A percentile compares a stretch with the other conserved stretches of the same genome.
These are phyloP conservation scores for Galeruca laticollis DNA, from an alignment of 2,888 invertebrate genomes.

Conservation along the genomic window DNA sequence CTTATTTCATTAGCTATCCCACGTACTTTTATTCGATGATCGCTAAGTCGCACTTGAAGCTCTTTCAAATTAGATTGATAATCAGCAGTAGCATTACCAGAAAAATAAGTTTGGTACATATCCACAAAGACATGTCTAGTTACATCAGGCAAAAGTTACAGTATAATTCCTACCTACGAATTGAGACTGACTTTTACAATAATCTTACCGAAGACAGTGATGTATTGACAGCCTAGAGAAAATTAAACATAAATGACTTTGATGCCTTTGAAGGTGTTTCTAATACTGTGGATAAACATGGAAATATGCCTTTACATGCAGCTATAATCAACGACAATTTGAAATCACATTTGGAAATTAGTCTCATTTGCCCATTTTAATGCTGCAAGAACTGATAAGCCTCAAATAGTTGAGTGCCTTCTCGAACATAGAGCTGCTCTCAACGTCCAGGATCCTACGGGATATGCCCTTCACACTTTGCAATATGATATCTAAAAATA, in stretches of 20 bases:
- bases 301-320: constrained; percentile 51
- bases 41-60: no score
- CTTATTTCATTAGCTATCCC: no score
- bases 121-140: no score
- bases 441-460: constrained; percentile 42
- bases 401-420: constrained; percentile 39
- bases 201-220: not conserved
- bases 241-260: constrained; percentile 2
- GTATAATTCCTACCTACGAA: constrained; percentile 14
- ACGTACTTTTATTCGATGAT: no score
- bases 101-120: no score
- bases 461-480: constrained; percentile 49
- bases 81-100: no score
- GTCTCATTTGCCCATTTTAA: constrained; percentile 46
- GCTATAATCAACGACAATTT: constrained; percentile 48
- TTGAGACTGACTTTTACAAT: not conserved
- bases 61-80: no score
- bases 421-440: constrained; percentile 49
- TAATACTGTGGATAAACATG: constrained; percentile 48
- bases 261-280: constrained; percentile 22
- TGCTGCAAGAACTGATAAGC: constrained; percentile 39
- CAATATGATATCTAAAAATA: constrained; percentile 43
- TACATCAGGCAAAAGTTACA: no score
- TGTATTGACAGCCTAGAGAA: not conserved
- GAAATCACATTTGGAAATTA: no score